These are phyloP conservation scores for Carassius auratus DNA, from an alignment of 2,113 vertebrate genomes.

Conservation along the genomic window DNA sequence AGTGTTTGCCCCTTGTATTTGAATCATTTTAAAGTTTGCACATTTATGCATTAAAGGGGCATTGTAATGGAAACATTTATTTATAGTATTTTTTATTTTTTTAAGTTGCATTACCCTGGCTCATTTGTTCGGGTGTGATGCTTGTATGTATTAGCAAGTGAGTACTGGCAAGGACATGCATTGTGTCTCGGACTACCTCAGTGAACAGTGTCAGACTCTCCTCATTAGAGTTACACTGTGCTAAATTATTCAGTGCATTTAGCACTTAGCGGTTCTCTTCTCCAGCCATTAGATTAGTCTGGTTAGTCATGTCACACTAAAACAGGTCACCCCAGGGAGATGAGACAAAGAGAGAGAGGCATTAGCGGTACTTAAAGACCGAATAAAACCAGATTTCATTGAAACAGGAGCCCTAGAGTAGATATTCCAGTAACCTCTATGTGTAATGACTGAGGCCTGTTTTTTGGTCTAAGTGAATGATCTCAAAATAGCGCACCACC, in stretches of 20 bases:
- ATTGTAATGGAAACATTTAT: neutral
- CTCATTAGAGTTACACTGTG: slow-evolving; percentile 87
- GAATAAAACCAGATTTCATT: slow-evolving; percentile 40
- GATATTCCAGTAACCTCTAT: slow-evolving; percentile 30
- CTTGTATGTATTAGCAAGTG: neutral
- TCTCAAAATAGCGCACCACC: neutral
- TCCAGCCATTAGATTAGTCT: slow-evolving; percentile 60
- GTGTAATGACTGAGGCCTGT: neutral
- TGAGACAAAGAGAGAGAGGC: slow-evolving; percentile 1
- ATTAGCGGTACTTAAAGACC: slow-evolving; percentile 49
- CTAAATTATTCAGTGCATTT: slow-evolving; percentile 91
- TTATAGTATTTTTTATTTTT: neutral
- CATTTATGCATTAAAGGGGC: neutral
- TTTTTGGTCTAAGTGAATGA: neutral
- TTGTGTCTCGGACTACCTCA: slow-evolving; percentile 70
- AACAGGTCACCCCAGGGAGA: slow-evolving; percentile 54
- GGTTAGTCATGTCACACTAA: slow-evolving; percentile 59
- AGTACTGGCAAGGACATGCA: slow-evolving; percentile 55
- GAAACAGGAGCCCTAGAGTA: slow-evolving; percentile 9
- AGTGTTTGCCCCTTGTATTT: neutral
- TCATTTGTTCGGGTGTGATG: neutral
- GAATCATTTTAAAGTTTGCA: neutral
- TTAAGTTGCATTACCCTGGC: neutral
- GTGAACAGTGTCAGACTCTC: slow-evolving; percentile 78
- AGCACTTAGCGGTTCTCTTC: slow-evolving; percentile 82